Base-by-base conservation (phyloP, 2,888 invertebrate genomes). In the Ennomos fuscantarius region DNA sequence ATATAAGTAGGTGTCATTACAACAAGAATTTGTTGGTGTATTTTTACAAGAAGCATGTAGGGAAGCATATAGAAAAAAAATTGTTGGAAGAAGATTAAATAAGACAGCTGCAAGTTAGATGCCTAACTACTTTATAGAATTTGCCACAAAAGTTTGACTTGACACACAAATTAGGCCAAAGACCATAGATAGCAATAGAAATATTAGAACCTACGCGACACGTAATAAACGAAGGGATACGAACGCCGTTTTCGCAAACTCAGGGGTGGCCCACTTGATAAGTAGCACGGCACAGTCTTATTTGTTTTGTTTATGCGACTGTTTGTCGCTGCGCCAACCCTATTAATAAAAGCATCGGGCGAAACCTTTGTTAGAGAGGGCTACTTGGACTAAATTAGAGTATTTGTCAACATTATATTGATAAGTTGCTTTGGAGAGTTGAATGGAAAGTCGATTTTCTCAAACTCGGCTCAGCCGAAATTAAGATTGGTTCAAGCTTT, bases 271-370 rank as follows among this genome's bases (percentile, higher is more conserved):
- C 49, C 70, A 59, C 45, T 59, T 86, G 87, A 87, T 89, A 88
- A 87, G 88, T 88, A 79, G 82, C 69, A 66, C 63, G 69, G 67
- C 64, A 68, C 62, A 65, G 68, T 80, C 82, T 86, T 87, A 86
- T 89, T 88, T 84, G 88, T 88, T 86, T 73, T 65, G 76, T 81
- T 78, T 78, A 74, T 78, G 73, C 76, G 73, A 76, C 82, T 74
- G 82, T 88, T 84, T 82, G 82, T 88, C 78, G 75, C 69, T 35
- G 62, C 58, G 63, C 72, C 72, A 67, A 64, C 67, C 74, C 87
- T 76, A 86, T 86, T 85, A 81, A 86, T 86, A 86, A 78, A 63
- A 74, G 72, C 75, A 78, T 76, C 74, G 76, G 79, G 48, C 44
- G 41, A 50, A 44, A 84, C 81, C 73, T 76, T 81, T 62, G 55